Percentiles rank a stretch among this genome's conserved stretches.
These are phyloP conservation scores for Lissocephala sabroskyi DNA, from an alignment of 2,888 invertebrate genomes.

Conservation along the genomic window DNA sequence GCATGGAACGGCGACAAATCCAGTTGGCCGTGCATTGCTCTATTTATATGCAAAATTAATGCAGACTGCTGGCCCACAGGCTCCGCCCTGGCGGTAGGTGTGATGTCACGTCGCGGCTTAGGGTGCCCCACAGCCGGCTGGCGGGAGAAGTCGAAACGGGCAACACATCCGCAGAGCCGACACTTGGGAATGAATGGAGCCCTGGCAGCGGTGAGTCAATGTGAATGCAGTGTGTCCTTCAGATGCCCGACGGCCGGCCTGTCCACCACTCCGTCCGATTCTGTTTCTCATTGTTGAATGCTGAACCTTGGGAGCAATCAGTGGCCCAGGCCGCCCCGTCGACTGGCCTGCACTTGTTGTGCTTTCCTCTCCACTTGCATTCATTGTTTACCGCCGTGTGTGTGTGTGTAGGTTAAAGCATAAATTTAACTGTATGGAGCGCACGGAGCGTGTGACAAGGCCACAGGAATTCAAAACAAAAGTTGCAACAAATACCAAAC, in stretches of 20 bases:
- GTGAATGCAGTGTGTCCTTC: no score
- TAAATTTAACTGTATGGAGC: constrained; percentile 61
- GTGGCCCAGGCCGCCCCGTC: constrained; percentile 10
- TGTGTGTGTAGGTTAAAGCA: constrained; percentile 43
- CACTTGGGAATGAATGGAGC: no score
- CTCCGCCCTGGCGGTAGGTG: constrained; percentile 6
- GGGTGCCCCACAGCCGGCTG: no score
- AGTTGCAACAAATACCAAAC: constrained; percentile 66
- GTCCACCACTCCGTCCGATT: no score
- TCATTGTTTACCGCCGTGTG: constrained; percentile 47
- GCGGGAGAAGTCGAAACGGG: no score
- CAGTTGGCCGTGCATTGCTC: constrained; percentile 20
- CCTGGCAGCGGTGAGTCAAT: no score
- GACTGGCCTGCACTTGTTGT: constrained; percentile 31
- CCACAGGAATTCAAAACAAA: constrained; percentile 66
- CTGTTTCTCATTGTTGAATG: constrained; percentile 54
- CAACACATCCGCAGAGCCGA: no score
- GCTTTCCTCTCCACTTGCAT: constrained; percentile 21
- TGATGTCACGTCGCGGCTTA: constrained; percentile 6
- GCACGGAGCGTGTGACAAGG: constrained; percentile 63
- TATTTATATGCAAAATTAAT: constrained; percentile 54
- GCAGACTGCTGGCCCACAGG: constrained; percentile 8
- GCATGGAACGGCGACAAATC: constrained; percentile 12
- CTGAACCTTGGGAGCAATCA: constrained; percentile 58
- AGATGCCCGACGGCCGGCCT: no score